Evolutionary conservation across 2,888 invertebrate species (phyloP).

Genomic region (Dryomyza anilis): DNA sequence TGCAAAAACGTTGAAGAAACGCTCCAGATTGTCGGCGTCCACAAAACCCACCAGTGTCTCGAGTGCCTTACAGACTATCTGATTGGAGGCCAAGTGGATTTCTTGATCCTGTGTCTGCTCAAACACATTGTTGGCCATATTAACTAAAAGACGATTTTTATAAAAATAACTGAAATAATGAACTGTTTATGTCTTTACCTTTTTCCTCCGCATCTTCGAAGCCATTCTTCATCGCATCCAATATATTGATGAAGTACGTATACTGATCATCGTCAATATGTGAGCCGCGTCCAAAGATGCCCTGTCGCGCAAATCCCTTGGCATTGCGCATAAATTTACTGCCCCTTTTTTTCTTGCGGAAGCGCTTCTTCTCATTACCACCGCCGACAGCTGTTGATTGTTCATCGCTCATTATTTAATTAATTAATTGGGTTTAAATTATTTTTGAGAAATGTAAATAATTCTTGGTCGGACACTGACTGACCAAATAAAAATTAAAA

Average conservation of each 20-base stretch:
- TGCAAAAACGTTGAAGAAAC: conserved; percentile 68
- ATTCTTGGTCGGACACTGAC: no score
- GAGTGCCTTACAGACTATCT: conserved; percentile 77
- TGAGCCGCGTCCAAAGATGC: conserved; percentile 73
- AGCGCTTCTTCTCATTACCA: conserved; percentile 34
- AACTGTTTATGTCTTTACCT: no score
- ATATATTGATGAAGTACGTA: conserved; percentile 76
- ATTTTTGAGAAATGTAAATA: no score
- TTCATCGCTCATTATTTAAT: conserved; percentile 21
- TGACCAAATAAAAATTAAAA: conserved; percentile 18
- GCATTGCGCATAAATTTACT: conserved; percentile 67
- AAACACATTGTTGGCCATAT: conserved; percentile 75
- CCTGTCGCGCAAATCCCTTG: conserved; percentile 76
- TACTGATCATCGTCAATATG: conserved; percentile 75
- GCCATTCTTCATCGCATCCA: conserved; percentile 73
- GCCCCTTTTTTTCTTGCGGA: conserved; percentile 47
- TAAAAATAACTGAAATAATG: not conserved
- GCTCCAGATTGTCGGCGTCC: conserved; percentile 67
- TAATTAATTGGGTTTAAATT: not conserved
- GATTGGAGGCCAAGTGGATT: conserved; percentile 76
- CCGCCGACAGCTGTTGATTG: not conserved
- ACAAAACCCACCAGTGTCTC: conserved; percentile 77
- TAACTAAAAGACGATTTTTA: conserved; percentile 51
- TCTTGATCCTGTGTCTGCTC: conserved; percentile 74
- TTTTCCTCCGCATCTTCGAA: conserved; percentile 75